Conservation (phyloP, 2,888 invertebrate species). For the Sarcophaga carnaria region DNA sequence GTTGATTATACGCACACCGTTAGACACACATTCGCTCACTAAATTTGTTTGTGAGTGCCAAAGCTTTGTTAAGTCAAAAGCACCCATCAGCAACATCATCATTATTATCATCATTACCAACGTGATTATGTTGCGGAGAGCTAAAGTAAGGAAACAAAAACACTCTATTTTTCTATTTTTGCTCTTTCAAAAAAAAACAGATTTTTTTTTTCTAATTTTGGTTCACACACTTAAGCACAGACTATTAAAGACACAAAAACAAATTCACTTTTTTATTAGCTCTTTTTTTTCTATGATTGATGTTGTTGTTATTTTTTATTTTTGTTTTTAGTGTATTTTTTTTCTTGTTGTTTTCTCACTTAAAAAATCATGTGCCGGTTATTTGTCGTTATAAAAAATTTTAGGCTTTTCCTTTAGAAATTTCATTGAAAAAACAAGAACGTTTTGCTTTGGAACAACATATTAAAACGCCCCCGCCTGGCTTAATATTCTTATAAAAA, state of each 20-base stretch:
- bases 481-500: not conserved
- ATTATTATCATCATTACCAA: constrained; percentile 17
- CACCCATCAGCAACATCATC: constrained; percentile 42
- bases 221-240: not conserved
- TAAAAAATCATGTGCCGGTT: constrained; percentile 61
- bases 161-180: constrained; percentile 55
- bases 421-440: not conserved
- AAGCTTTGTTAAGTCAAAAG: constrained; percentile 53
- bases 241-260: constrained; percentile 41
- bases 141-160: constrained; percentile 28
- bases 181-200: constrained; percentile 28
- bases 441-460: constrained; percentile 20
- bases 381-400: constrained; percentile 45
- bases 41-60: constrained; percentile 45
- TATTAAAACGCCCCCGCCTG: constrained; percentile 14
- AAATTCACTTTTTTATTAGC: constrained; percentile 53
- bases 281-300: constrained; percentile 1
- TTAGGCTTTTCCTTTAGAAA: constrained; percentile 1
- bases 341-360: constrained; percentile 7
- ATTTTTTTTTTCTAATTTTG: constrained; percentile 27
- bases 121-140: constrained; percentile 54
- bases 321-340: constrained; percentile 33
- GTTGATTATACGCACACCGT: constrained; percentile 44
- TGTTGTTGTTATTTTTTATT: not conserved
- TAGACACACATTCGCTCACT: constrained; percentile 56